Percentiles rank a stretch among this genome's conserved stretches.
Evolutionary conservation across 2,797 vertebrate genomes (phyloP).

Genomic region (Leptodactylus fallax): DNA sequence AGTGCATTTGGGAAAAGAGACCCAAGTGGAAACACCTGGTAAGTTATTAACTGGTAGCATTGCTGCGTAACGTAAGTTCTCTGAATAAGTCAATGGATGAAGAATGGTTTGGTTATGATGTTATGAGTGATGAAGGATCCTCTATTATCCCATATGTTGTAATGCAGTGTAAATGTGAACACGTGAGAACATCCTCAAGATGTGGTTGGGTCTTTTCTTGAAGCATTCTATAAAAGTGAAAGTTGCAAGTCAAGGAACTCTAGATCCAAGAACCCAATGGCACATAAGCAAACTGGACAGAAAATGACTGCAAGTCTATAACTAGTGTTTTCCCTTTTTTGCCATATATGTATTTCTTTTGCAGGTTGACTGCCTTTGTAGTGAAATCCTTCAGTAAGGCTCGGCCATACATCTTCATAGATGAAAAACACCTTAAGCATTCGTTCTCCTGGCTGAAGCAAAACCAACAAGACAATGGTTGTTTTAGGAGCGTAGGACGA

Average conservation of each 20-base stretch:
- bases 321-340: not conserved
- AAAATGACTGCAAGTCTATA: no score
- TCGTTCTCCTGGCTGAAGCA: constrained; percentile 77
- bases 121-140: not conserved
- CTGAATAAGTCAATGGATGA: not conserved
- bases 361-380: constrained; percentile 88
- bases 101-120: not conserved
- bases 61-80: not conserved
- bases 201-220: no score
- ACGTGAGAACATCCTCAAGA: no score
- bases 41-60: not conserved
- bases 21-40: constrained; percentile 14
- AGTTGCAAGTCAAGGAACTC: no score
- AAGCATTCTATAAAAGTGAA: no score
- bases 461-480: constrained; percentile 76
- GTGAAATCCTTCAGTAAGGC: constrained; percentile 86
- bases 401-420: constrained; percentile 78
- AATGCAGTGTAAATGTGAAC: no score
- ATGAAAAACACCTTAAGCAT: constrained; percentile 74
- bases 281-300: no score
- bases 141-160: not conserved
- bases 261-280: no score
- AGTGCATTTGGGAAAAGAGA: constrained; percentile 31
- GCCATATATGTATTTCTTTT: not conserved
- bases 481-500: constrained; percentile 81